phyloP scores from a whole-genome alignment of 2,113 vertebrate species.

The Bubo blakistoni region DNA sequence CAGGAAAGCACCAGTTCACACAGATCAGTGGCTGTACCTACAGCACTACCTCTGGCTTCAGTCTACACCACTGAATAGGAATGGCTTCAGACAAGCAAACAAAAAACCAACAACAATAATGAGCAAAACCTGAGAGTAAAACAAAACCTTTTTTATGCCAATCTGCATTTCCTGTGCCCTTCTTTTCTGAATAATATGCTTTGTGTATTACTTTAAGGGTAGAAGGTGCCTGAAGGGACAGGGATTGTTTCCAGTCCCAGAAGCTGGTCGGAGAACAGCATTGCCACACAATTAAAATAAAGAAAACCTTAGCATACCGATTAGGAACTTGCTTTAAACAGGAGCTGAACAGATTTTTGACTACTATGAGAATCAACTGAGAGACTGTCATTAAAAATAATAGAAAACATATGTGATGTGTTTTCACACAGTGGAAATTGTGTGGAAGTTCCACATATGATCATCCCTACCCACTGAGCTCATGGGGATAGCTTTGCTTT shows the following conservation, averaged over 20 bases:
- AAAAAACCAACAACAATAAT: neutral
- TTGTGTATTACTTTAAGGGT: neutral
- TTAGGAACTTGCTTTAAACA: neutral
- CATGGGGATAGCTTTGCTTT: neutral
- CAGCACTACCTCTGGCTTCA: neutral
- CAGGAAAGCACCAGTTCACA: neutral
- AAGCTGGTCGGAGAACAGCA: neutral
- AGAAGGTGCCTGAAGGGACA: neutral
- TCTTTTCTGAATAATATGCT: neutral
- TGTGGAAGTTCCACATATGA: neutral
- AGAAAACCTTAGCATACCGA: neutral
- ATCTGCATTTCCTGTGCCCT: neutral
- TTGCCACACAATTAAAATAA: neutral
- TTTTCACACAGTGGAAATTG: neutral
- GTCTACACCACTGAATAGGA: neutral
- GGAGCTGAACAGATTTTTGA: neutral
- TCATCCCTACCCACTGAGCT: neutral
- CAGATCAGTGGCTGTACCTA: neutral
- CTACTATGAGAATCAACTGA: neutral
- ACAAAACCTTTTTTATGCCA: neutral
- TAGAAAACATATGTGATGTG: neutral
- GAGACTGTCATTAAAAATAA: conserved; percentile 32
- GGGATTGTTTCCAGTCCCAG: neutral
- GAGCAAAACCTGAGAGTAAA: neutral
- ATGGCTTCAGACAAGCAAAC: neutral